Conservation (phyloP, 92 coral and sea anemone genomes). For the Porites divaricata region DNA sequence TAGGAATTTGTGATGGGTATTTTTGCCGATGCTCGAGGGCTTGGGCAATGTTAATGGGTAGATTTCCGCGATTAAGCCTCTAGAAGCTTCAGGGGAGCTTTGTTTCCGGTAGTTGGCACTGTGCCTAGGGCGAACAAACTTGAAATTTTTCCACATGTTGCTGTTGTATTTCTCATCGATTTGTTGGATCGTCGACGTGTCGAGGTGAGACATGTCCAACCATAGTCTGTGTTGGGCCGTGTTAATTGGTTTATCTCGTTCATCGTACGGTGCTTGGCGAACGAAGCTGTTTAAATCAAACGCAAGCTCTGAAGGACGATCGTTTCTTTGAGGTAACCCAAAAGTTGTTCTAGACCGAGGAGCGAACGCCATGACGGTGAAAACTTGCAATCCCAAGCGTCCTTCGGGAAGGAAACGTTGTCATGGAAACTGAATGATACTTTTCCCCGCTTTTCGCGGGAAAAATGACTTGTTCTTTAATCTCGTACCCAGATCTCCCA, state of each 20-base stretch:
- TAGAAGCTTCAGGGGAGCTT: constrained; percentile 14
- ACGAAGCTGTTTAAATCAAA: constrained; percentile 75
- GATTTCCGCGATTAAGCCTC: constrained; percentile 64
- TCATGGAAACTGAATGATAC: constrained; percentile 26
- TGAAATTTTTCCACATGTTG: constrained; percentile 92
- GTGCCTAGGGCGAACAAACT: constrained; percentile 79
- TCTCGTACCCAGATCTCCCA: no score
- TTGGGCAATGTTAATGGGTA: constrained; percentile 79
- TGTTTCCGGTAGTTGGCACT: constrained; percentile 46
- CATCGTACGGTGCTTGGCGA: constrained; percentile 76
- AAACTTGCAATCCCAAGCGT: background rate
- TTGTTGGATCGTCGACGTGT: constrained; percentile 63
- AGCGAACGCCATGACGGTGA: constrained; percentile 68
- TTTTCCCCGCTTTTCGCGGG: background rate
- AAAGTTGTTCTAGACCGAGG: constrained; percentile 76
- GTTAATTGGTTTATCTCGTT: constrained; percentile 70
- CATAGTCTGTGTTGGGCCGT: constrained; percentile 83
- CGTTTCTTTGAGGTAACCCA: constrained; percentile 72
- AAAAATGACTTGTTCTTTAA: no score
- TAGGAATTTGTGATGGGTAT: constrained; percentile 72
- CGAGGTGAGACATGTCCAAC: constrained; percentile 76
- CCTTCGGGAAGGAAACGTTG: background rate
- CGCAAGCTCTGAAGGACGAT: constrained; percentile 53
- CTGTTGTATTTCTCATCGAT: constrained; percentile 81
- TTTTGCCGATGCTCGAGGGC: constrained; percentile 75